Conservation (phyloP, 2,888 invertebrate species). For the Mactromeris polynyma region DNA sequence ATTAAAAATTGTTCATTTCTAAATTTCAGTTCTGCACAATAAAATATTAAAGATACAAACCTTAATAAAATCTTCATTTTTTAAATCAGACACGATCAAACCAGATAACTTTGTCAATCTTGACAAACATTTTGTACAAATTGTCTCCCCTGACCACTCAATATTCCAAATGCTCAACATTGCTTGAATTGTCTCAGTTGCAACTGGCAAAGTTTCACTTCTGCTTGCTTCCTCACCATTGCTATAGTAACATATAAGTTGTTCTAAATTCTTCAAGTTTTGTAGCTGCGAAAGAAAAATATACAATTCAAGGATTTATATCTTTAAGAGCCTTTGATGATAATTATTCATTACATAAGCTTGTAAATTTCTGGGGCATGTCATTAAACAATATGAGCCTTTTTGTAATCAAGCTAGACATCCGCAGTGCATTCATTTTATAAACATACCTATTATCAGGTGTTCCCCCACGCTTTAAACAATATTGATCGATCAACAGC, state of each 20-base stretch:
- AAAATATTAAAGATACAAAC: slow-evolving; percentile 62
- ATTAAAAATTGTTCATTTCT: too few species aligned
- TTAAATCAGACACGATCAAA: slow-evolving; percentile 59
- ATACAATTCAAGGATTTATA: background rate
- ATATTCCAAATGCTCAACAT: slow-evolving; percentile 21
- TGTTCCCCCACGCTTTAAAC: too few species aligned
- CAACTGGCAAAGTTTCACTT: background rate
- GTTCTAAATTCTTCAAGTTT: slow-evolving; percentile 5
- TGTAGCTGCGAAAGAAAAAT: slow-evolving; percentile 22
- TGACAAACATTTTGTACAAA: slow-evolving; percentile 55
- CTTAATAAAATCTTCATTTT: slow-evolving; percentile 69
- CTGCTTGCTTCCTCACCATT: background rate
- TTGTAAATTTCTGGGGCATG: too few species aligned
- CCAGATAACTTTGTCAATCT: slow-evolving; percentile 65
- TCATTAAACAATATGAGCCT: too few species aligned
- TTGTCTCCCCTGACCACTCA: slow-evolving; percentile 45
- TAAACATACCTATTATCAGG: too few species aligned
- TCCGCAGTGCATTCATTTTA: too few species aligned
- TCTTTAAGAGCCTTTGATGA: too few species aligned
- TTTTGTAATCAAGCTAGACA: too few species aligned
- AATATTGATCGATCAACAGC: too few species aligned
- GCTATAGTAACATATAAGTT: slow-evolving; percentile 15
- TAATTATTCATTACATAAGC: too few species aligned
- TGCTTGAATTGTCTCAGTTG: slow-evolving; percentile 6
- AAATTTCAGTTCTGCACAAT: too few species aligned